phyloP scores from a whole-genome alignment of 2,797 vertebrate genomes.

The Sebastes matsubarae region DNA sequence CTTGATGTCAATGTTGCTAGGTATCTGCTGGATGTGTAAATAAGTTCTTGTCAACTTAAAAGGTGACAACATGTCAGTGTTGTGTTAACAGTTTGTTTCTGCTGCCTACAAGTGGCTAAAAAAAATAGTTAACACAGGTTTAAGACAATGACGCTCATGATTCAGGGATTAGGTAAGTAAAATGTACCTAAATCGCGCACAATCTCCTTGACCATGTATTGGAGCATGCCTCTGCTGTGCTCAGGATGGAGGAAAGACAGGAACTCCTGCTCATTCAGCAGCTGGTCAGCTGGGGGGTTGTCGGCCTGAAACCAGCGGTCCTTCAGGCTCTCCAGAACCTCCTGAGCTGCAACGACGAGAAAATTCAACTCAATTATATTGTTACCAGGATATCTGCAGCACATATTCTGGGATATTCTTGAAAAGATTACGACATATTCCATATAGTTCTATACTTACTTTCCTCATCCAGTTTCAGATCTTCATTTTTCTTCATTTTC shows the following conservation, averaged over 20 bases:
- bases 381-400: not conserved
- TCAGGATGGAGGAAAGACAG: constrained; percentile 96
- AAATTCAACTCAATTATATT: not conserved
- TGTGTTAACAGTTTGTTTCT: not conserved
- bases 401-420: no score
- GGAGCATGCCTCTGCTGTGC: constrained; percentile 95
- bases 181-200: constrained; percentile 90
- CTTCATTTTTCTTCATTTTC: constrained; percentile 91
- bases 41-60: not conserved
- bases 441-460: constrained; percentile 80
- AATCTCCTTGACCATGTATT: constrained; percentile 98
- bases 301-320: constrained; percentile 99
- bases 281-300: constrained; percentile 89
- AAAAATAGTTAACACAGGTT: not conserved
- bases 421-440: not conserved
- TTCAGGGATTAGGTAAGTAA: not conserved
- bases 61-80: not conserved
- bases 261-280: constrained; percentile 93
- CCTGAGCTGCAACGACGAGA: constrained; percentile 85
- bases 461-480: constrained; percentile 95
- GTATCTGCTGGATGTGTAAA: not conserved
- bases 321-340: constrained; percentile 95
- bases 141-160: no score
- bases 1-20: not conserved
- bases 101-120: not conserved